Base-by-base conservation (phyloP, 1,140 invertebrate species). In the Aphidius gifuensis region DNA sequence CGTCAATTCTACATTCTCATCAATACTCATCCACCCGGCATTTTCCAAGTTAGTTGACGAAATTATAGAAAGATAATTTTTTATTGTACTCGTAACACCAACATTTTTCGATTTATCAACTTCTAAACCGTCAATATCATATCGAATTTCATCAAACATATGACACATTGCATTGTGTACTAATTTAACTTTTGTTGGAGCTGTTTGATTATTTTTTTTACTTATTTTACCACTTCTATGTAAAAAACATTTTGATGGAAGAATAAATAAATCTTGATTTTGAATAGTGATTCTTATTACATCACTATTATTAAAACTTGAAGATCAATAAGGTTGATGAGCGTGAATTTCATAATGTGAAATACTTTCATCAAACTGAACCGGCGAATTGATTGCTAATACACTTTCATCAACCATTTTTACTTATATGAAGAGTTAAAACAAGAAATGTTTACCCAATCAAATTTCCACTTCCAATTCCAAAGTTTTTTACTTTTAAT, bases 101-200 rank as follows among this genome's bases (percentile, higher is more conserved):
- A n/a, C n/a, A n/a, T n/a, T n/a, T n/a, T n/a, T n/a, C n/a, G n/a
- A n/a, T n/a, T n/a, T n/a, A n/a, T n/a, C n/a, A n/a, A n/a, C n/a
- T n/a, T n/a, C n/a, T n/a, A n/a, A n/a, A n/a, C n/a, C n/a, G n/a
- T n/a, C n/a, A n/a, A n/a, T n/a, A n/a, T n/a, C n/a, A n/a, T n/a
- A n/a, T n/a, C n/a, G n/a, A n/a, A n/a, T n/a, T n/a, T n/a, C n/a
- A n/a, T n/a, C n/a, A n/a, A n/a, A n/a, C n/a, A n/a, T n/a, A n/a
- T 0, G 74, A 73, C 11, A 73, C 11, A 60, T 69, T 74, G 16
- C 64, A 68, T 69, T 83, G 82, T 59, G 82, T 72, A 7, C 77
- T 61, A 32, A 64, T 68, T 67, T 80, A 81, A 67, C 79, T 80
- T n/a, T 48, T 48, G 9, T n/a, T 9, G 47, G 47, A n/a, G 47